These are phyloP conservation scores for Celastrina argiolus DNA, from an alignment of 2,888 invertebrate species.

Conservation along the genomic window DNA sequence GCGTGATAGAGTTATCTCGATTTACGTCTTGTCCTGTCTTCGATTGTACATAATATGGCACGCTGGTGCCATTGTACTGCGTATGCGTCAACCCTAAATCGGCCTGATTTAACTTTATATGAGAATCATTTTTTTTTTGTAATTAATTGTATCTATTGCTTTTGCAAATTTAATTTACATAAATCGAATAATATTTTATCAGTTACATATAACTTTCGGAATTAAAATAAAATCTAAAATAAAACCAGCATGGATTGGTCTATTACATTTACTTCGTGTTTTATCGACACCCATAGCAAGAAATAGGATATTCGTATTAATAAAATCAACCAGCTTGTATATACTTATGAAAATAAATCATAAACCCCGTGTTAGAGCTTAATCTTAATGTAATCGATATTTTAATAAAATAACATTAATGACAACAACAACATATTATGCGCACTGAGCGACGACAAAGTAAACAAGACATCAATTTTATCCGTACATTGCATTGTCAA, in stretches of 20 bases:
- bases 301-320: background rate
- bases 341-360: conserved; percentile 26
- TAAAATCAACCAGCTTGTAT: background rate
- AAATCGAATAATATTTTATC: too few relatives aligned
- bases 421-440: too few relatives aligned
- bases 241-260: background rate
- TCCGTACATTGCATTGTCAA: conserved; percentile 6
- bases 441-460: conserved; percentile 3
- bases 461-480: conserved; percentile 14
- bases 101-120: background rate
- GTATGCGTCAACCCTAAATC: background rate
- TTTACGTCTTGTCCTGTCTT: background rate
- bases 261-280: background rate
- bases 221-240: too few relatives aligned
- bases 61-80: background rate
- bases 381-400: conserved; percentile 45
- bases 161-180: background rate
- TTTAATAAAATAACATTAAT: conserved; percentile 35
- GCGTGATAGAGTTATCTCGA: background rate
- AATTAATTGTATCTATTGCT: background rate
- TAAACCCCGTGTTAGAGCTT: conserved; percentile 56
- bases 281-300: background rate
- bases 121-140: background rate
- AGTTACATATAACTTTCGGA: background rate
- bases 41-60: too few relatives aligned